Base-by-base conservation (phyloP, 2,113 vertebrate genomes). In the Callithrix jacchus region DNA sequence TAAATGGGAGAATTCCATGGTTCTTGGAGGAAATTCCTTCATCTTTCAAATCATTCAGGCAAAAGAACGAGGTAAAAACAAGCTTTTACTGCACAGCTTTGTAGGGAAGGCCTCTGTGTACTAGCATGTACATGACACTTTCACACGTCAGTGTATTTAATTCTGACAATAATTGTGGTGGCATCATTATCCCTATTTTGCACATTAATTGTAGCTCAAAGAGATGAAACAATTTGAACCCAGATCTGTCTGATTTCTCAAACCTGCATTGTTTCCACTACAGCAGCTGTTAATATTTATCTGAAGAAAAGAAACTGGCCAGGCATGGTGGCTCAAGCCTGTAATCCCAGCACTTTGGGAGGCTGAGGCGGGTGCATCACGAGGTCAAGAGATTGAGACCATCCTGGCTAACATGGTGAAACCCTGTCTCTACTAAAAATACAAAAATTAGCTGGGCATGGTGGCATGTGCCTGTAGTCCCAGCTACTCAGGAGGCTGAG, bases 1-100 rank as follows among this genome's bases (percentile, higher is more conserved):
- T 89, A 93, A 88, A 84, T 56, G 35, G n/a, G 58, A 90, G 17
- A 87, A 91, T 93, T 95, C n/a, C 83, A n/a, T 25, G 35, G 27
- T 92, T 94, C 64, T 89, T n/a, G 8, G 18, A 17, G 32, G 77
- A 54, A 91, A 79, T 30, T 32, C 68, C n/a, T 66, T 88, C 64
- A 91, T 83, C 27, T 16, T 61, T 94, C 68, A 49, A n/a, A 32
- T 45, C 49, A 68, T 68, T 88, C 56, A 58, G 58, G 49, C 10
- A 17, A 85, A 94, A 95, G 25, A 45, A 92, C 10, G 18, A 80
- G 20, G 49, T 88, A 56, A 87, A 92, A 66, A 47, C 23, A 40
- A 35, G 49, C 16, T 56, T 90, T 85, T 40, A 56, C 30, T 84
- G 71, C 54, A 56, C 74, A 89, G n/a, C 40, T 76, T 76, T 76